These are phyloP conservation scores for Xyliphius kryptos DNA, from an alignment of 2,113 vertebrate genomes.

Conservation along the genomic window DNA sequence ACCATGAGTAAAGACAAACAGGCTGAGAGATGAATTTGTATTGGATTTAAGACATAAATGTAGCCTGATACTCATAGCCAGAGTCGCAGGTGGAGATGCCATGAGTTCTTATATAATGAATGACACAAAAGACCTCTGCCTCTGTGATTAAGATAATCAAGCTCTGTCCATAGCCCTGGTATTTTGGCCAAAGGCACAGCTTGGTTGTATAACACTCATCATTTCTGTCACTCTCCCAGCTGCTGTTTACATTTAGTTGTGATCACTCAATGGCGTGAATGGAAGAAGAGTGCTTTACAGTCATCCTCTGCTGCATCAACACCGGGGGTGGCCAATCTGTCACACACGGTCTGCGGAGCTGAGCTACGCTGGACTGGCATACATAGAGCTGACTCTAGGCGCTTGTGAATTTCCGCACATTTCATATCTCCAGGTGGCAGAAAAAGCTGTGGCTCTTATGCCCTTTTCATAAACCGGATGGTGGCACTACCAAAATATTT, in stretches of 20 bases:
- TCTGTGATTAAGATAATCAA: slow-evolving; percentile 1
- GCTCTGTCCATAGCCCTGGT: background rate
- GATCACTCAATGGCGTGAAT: slow-evolving; percentile 11
- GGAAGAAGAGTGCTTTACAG: slow-evolving; percentile 25
- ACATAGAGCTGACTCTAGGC: background rate
- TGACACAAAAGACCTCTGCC: no score
- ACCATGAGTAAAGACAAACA: no score
- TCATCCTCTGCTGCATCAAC: slow-evolving; percentile 35
- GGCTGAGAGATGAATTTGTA: no score
- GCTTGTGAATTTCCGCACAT: background rate
- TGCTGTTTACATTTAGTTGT: slow-evolving; percentile 40
- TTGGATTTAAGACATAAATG: no score
- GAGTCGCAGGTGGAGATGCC: no score
- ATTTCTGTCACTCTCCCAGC: slow-evolving; percentile 26
- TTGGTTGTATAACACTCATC: slow-evolving; percentile 25
- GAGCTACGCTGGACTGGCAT: slow-evolving; percentile 15
- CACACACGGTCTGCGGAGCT: slow-evolving; percentile 29
- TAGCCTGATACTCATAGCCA: no score
- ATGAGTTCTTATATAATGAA: no score
- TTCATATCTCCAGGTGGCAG: slow-evolving; percentile 21
- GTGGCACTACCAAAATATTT: background rate
- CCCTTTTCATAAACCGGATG: slow-evolving; percentile 9
- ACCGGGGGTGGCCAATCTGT: slow-evolving; percentile 36
- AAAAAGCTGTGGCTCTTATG: slow-evolving; percentile 6
- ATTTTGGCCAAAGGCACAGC: slow-evolving; percentile 30